Percentiles rank a stretch among this genome's conserved stretches.
Evolutionary conservation across 2,113 vertebrate species (phyloP).

Genomic region (Nipponia nippon): DNA sequence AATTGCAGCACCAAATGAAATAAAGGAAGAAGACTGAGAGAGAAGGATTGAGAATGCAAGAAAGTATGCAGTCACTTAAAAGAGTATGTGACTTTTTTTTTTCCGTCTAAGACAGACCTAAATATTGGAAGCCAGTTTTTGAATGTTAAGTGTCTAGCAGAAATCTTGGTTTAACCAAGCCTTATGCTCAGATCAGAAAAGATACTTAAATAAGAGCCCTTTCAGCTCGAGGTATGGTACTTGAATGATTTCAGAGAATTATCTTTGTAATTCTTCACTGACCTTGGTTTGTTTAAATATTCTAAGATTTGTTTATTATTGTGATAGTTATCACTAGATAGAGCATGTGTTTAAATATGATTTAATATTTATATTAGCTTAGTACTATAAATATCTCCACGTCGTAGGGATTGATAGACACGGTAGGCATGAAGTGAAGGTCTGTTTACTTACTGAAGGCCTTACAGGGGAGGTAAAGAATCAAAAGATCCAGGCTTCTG

Average conservation of each 20-base stretch:
- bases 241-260: background rate
- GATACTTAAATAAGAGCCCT: background rate
- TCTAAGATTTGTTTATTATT: background rate
- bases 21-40: background rate
- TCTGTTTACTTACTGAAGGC: background rate
- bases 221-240: background rate
- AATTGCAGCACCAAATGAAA: background rate
- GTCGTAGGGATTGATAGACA: background rate
- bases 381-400: background rate
- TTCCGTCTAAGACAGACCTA: background rate
- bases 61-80: background rate
- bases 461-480: background rate
- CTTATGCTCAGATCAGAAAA: background rate
- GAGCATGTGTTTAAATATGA: background rate
- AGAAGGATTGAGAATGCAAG: background rate
- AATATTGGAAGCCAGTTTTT: background rate
- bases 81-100: background rate
- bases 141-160: background rate
- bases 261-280: background rate
- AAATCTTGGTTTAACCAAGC: background rate
- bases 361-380: background rate
- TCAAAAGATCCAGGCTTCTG: background rate
- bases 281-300: background rate
- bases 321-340: background rate
- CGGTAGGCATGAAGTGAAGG: background rate